Conservation (phyloP, 2,888 invertebrate species). For the Lumbricus terrestris region DNA sequence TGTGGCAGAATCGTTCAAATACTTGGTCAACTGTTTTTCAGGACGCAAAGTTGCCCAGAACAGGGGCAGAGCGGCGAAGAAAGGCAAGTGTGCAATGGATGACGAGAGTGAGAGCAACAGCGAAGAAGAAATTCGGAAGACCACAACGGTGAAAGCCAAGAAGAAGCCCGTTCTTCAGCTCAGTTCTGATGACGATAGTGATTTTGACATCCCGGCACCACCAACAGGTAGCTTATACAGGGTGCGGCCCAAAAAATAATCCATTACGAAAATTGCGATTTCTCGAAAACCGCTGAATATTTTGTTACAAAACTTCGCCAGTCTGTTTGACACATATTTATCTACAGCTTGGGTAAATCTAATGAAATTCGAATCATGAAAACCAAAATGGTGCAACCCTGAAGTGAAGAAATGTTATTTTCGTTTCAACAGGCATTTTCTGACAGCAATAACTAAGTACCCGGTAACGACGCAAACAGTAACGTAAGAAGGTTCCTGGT, state of each 20-base stretch:
- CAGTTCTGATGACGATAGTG: conserved; percentile 48
- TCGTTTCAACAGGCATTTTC: no score
- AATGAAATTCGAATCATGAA: no score
- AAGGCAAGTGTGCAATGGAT: neutral
- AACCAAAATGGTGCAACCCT: no score
- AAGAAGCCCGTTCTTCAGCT: neutral
- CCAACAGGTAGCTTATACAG: neutral
- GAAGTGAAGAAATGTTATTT: no score
- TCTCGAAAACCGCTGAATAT: no score
- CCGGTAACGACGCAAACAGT: no score
- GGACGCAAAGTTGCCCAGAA: conserved; percentile 14
- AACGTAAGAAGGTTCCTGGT: no score
- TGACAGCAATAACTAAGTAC: no score
- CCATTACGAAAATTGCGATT: neutral
- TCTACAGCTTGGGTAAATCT: no score
- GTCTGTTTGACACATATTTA: no score
- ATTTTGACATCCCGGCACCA: conserved; percentile 28
- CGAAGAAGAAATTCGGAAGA: neutral
- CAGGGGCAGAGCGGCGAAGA: conserved; percentile 12
- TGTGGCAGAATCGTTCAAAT: neutral
- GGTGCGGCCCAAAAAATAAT: neutral
- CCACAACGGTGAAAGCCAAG: neutral
- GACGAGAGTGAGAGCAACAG: neutral
- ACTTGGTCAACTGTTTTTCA: neutral
- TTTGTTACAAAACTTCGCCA: no score